Base-by-base conservation (phyloP, 2,113 vertebrate genomes). In the Etia nguti region DNA sequence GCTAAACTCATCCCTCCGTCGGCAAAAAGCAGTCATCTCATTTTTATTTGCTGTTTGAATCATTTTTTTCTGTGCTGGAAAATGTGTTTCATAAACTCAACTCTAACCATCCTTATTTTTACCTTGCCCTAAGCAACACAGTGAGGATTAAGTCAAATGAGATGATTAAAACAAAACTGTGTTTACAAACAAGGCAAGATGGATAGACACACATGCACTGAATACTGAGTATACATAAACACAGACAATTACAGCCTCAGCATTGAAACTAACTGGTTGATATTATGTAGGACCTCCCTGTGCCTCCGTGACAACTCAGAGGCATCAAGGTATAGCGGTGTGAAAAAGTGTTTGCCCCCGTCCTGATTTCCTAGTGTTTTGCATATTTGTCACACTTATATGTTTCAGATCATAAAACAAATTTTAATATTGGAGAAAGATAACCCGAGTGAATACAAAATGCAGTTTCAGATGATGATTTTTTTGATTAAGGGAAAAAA, bases 1-100 rank as follows among this genome's bases (percentile, higher is more conserved):
- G 84, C 75, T 85, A 88, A 92, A 92, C 88, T 88, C 88, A 88
- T 68, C 85, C 65, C 60, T 88, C 91, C 73, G 79, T 90, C 54
- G 54, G 85, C 83, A 65, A 86, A 82, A 92, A 88, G 83, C 79
- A 86, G 36, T 85, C 90, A 89, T 89, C 88, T 89, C 13, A 38
- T 82, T 87, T 90, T 31, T 52, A 50, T 73, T 83, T 26, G 79
- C 31, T 41, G 24, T 73, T 89, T 70, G 9, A 24, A 83, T 62
- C 55, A 11, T 79, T 77, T 52, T 34, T 77, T 79, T 43, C 60
- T 52, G 41, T n/a, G 65, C 57, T 38, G 36, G 13, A 73, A 88
- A 88, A 89, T 52, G 20, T 48, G 52, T 83, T 94, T 85, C 12
- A 22, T 90, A 86, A 90, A 90, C 88, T 88, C 68, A 70, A 56